Percentiles rank a stretch among this genome's conserved stretches.
These are phyloP conservation scores for Temnothorax nylanderi DNA, from an alignment of 1,140 invertebrate genomes.

Conservation along the genomic window DNA sequence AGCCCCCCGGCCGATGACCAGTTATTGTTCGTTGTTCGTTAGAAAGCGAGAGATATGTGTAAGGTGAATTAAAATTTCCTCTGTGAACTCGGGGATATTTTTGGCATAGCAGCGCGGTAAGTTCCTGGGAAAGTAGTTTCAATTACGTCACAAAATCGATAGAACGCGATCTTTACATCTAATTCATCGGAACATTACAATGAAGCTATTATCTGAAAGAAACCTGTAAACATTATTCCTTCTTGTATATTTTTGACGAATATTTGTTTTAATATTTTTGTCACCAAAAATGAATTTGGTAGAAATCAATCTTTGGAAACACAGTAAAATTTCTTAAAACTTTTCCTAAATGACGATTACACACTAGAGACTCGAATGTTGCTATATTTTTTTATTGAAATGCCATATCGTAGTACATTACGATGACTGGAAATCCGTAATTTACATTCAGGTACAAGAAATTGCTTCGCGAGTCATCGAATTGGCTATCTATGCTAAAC, in stretches of 20 bases:
- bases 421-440: neutral
- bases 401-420: neutral
- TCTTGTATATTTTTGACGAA: neutral
- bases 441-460: neutral
- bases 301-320: neutral
- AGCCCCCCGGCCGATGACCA: constrained; percentile 64
- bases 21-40: constrained; percentile 67
- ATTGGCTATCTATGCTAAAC: constrained; percentile 1
- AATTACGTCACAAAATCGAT: neutral
- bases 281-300: neutral
- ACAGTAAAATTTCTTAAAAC: neutral
- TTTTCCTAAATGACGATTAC: too few relatives aligned
- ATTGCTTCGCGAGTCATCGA: neutral
- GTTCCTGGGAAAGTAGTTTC: neutral
- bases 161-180: neutral
- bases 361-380: neutral
- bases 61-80: constrained; percentile 23
- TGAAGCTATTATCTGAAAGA: neutral
- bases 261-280: neutral
- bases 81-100: neutral
- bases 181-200: neutral
- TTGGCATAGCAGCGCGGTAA: neutral
- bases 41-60: constrained; percentile 24
- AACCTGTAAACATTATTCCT: neutral
- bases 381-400: neutral